phyloP scores from a whole-genome alignment of 2,888 invertebrate genomes.

The Zhuqinia jingwanae region DNA sequence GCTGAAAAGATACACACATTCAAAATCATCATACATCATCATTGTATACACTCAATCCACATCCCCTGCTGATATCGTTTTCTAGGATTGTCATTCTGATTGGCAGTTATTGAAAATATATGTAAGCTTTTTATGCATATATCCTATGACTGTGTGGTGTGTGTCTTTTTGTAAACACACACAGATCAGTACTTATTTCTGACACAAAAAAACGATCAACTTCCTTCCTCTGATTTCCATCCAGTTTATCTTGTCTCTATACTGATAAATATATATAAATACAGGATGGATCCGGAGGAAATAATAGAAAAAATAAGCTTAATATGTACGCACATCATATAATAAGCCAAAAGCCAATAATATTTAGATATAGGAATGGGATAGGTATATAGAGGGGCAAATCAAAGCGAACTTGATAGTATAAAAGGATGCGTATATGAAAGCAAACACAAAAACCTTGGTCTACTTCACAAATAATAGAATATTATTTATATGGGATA shows the following conservation, averaged over 20 bases:
- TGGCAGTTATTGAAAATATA: conserved; percentile 18
- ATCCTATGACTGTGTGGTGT: conserved; percentile 29
- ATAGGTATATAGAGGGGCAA: background rate
- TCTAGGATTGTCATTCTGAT: conserved; percentile 16
- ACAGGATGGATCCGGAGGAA: conserved; percentile 3
- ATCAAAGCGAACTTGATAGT: background rate
- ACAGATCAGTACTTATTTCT: background rate
- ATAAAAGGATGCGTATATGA: conserved; percentile 4
- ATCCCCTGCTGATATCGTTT: conserved; percentile 42
- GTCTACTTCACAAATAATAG: conserved; percentile 56
- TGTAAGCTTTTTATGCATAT: background rate
- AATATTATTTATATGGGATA: too few species aligned
- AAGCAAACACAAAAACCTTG: conserved; percentile 55
- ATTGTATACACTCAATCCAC: background rate
- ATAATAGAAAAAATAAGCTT: background rate
- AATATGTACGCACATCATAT: too few species aligned
- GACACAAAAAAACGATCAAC: conserved; percentile 19
- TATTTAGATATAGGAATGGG: too few species aligned
- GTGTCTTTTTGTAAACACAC: background rate
- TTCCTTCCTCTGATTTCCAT: conserved; percentile 42
- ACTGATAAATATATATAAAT: background rate
- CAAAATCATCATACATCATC: background rate
- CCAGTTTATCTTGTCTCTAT: conserved; percentile 17
- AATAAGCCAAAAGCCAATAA: too few species aligned
- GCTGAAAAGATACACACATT: background rate